These are phyloP conservation scores for Oryzias celebensis DNA, from an alignment of 2,113 vertebrate species.

Conservation along the genomic window DNA sequence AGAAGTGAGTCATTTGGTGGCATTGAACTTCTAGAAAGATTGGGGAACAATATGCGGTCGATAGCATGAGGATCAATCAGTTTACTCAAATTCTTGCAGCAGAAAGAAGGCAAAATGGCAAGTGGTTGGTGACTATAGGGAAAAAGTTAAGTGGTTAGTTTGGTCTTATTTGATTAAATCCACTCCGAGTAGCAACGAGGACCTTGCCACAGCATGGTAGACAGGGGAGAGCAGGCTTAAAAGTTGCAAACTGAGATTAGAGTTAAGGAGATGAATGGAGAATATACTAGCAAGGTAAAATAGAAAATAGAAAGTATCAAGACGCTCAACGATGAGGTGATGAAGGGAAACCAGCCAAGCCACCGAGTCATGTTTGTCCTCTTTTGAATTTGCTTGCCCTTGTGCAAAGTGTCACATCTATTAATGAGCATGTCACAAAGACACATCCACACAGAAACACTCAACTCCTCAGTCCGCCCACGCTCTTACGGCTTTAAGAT, in stretches of 20 bases:
- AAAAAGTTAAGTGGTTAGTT: conserved; percentile 68
- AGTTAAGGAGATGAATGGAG: conserved; percentile 27
- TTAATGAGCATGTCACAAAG: conserved; percentile 39
- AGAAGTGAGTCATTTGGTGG: conserved; percentile 37
- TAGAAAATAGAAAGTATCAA: not conserved
- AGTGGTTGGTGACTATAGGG: conserved; percentile 60
- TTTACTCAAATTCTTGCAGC: conserved; percentile 21
- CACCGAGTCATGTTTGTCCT: conserved; percentile 48
- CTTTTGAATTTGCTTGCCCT: conserved; percentile 50
- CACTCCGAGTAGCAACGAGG: conserved; percentile 57
- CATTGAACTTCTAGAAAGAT: conserved; percentile 11
- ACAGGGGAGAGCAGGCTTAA: not conserved
- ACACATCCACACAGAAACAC: conserved; percentile 30
- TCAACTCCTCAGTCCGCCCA: conserved; percentile 36
- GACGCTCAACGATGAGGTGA: conserved; percentile 8
- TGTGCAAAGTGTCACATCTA: conserved; percentile 40
- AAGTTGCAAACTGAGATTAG: conserved; percentile 5
- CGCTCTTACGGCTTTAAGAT: conserved; percentile 45
- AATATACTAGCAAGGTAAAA: not conserved
- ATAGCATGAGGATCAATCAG: conserved; percentile 45
- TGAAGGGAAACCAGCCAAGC: conserved; percentile 26
- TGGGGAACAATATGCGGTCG: conserved; percentile 26
- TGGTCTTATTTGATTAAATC: conserved; percentile 67
- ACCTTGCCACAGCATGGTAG: conserved; percentile 21
- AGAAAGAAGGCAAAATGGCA: conserved; percentile 4